Percentiles rank a stretch among this genome's conserved stretches.
These are phyloP conservation scores for Lathronympha strigana DNA, from an alignment of 2,888 invertebrate species.

Conservation along the genomic window DNA sequence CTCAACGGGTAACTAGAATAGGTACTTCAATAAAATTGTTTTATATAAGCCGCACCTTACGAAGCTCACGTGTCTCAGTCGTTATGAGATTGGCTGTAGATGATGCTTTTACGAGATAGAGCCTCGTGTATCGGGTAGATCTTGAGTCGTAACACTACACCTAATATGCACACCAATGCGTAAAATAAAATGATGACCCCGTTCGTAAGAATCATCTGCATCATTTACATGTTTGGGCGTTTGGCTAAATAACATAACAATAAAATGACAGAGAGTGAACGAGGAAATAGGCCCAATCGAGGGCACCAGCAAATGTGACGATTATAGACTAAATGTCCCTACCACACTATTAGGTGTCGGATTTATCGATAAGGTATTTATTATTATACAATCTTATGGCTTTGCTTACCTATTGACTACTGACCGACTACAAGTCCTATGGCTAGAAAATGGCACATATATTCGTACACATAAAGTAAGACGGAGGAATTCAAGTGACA, in stretches of 20 bases:
- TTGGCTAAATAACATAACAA: neutral
- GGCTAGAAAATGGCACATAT: no score
- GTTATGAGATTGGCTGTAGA: neutral
- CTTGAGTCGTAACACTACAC: neutral
- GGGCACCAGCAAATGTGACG: no score
- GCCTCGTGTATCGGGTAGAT: slow-evolving; percentile 8
- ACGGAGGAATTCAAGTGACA: slow-evolving; percentile 26
- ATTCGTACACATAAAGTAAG: no score
- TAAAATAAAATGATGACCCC: neutral
- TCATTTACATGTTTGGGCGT: no score
- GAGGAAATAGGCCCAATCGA: no score
- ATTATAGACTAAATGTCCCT: no score
- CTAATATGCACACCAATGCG: neutral
- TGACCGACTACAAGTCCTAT: no score
- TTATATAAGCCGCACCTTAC: slow-evolving; percentile 39
- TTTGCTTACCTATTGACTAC: no score
- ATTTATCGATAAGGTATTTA: no score
- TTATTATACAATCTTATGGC: no score
- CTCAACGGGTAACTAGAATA: no score
- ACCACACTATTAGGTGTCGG: no score
- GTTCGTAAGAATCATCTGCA: neutral
- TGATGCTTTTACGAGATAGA: slow-evolving; percentile 44
- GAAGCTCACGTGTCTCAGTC: slow-evolving; percentile 38
- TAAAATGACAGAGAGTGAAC: neutral
- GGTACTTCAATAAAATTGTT: neutral